Conservation (phyloP, 2,888 invertebrate species). For the Perizoma flavofasciatum region DNA sequence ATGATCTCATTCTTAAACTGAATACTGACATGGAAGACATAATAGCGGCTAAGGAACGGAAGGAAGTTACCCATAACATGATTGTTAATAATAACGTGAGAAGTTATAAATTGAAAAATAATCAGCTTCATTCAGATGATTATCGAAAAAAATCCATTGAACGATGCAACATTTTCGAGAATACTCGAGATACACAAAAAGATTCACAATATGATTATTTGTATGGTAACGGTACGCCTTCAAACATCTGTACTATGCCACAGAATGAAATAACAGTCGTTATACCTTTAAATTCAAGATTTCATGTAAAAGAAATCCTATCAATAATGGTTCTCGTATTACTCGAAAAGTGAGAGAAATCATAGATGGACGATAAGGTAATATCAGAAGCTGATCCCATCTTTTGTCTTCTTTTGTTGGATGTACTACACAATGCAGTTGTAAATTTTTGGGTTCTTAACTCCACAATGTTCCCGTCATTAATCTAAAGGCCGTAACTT, state of each 20-base stretch:
- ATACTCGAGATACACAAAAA: conserved; percentile 41
- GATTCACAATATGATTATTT: conserved; percentile 53
- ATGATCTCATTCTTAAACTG: conserved; percentile 29
- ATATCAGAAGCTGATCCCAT: conserved; percentile 81
- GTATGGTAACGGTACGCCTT: conserved; percentile 75
- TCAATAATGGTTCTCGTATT: conserved; percentile 74
- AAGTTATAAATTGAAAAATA: conserved; percentile 46
- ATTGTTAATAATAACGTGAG: conserved; percentile 35
- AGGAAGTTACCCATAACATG: conserved; percentile 39
- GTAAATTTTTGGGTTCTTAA: conserved; percentile 83
- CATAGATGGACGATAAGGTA: conserved; percentile 79
- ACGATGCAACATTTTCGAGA: conserved; percentile 39
- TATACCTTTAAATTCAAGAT: conserved; percentile 38
- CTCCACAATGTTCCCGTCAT: conserved; percentile 80
- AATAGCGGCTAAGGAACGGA: conserved; percentile 34
- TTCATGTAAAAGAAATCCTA: conserved; percentile 57
- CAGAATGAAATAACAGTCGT: conserved; percentile 31
- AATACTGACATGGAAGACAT: background rate
- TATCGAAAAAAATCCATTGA: conserved; percentile 34
- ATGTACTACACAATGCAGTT: conserved; percentile 74
- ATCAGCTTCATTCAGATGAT: conserved; percentile 45
- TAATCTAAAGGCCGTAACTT: conserved; percentile 80
- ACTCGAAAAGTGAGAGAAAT: conserved; percentile 78
- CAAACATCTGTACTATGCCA: conserved; percentile 68
- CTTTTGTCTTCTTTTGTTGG: conserved; percentile 77